phyloP scores from a whole-genome alignment of 2,888 invertebrate species.

The Rhamnusium bicolor region DNA sequence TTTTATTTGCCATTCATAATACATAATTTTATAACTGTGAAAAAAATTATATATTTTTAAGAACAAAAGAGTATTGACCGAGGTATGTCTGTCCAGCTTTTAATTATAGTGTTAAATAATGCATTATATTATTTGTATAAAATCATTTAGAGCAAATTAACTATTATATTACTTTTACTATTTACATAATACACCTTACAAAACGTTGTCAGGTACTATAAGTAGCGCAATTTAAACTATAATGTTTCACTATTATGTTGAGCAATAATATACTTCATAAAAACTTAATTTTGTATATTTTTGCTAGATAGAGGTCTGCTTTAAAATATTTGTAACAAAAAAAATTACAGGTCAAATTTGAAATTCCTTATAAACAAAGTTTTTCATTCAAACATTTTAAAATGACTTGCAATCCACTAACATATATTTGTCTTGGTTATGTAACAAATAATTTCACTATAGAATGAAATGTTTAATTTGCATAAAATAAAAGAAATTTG shows the following conservation, averaged over 20 bases:
- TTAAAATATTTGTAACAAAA: neutral
- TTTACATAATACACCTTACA: constrained; percentile 31
- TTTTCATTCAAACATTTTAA: neutral
- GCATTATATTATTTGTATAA: neutral
- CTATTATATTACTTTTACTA: constrained; percentile 30
- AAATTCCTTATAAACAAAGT: neutral
- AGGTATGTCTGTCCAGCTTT: neutral
- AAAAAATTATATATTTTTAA: neutral
- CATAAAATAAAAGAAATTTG: too few species aligned
- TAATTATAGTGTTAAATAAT: neutral
- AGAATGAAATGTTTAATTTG: neutral
- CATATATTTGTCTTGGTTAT: neutral
- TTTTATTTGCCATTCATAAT: neutral
- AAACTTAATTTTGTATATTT: neutral
- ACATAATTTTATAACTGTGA: neutral
- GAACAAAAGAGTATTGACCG: neutral
- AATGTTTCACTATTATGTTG: constrained; percentile 6
- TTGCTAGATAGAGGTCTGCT: neutral
- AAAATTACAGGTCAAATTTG: neutral
- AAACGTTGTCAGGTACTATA: neutral
- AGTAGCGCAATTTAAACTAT: constrained; percentile 12
- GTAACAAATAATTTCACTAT: neutral
- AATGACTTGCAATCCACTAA: neutral
- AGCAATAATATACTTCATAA: neutral
- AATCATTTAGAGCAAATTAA: constrained; percentile 11